Conservation (phyloP, 2,888 invertebrate species). For the Bombylius major region DNA sequence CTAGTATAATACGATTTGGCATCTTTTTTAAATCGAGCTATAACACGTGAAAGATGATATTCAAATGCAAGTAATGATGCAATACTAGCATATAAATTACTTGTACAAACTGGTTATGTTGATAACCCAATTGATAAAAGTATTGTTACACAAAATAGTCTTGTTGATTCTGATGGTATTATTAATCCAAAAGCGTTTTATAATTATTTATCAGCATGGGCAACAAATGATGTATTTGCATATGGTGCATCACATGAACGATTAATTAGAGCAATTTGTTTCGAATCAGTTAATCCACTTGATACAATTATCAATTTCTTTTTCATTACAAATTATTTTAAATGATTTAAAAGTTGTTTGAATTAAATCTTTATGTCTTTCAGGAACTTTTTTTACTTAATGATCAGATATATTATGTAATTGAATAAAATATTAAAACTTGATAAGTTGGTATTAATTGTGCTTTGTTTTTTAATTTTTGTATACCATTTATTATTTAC, state of each 20-base stretch:
- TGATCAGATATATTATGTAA: conserved; percentile 40
- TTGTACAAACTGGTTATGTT: conserved; percentile 91
- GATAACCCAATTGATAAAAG: conserved; percentile 89
- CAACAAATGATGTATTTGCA: conserved; percentile 83
- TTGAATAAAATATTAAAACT: conserved; percentile 61
- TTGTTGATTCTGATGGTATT: conserved; percentile 65
- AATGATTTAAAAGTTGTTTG: conserved; percentile 70
- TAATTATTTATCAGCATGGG: conserved; percentile 96
- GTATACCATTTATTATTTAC: conserved; percentile 91
- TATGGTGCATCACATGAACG: conserved; percentile 64
- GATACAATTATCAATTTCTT: conserved; percentile 32
- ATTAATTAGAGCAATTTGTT: conserved; percentile 7
- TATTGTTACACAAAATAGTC: conserved; percentile 58
- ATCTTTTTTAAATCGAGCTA: too few relatives aligned
- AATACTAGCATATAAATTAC: conserved; percentile 84
- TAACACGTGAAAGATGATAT: conserved; percentile 67
- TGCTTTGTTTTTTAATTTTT: conserved; percentile 91
- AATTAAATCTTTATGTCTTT: conserved; percentile 62
- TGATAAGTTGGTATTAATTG: conserved; percentile 84
- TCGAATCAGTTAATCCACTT: background rate
- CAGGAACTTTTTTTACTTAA: conserved; percentile 55
- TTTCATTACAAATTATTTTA: conserved; percentile 40
- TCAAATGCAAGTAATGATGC: conserved; percentile 84
- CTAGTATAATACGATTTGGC: too few relatives aligned
- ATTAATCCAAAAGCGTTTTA: conserved; percentile 90